Base-by-base conservation (phyloP, 2,888 invertebrate species). In the Ophioninae sp. region DNA sequence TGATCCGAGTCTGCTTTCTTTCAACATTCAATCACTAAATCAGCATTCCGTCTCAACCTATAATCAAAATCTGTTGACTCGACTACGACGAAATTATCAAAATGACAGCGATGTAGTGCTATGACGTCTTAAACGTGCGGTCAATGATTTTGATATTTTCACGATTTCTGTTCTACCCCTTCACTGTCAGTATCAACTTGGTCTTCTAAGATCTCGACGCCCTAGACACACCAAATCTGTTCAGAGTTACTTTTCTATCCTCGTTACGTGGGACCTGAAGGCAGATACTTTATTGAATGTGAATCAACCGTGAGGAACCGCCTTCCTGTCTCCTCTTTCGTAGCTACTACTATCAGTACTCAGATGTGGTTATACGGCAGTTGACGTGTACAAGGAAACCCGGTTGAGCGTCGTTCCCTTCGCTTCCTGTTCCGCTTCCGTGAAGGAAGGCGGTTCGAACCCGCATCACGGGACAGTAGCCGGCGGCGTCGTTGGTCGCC, bases 231-330 rank as follows among this genome's bases (percentile, higher is more conserved):
- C 41, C 20, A 22, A n/a, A 39, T 0, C 37, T 69, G 7, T 30
- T 30, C 13, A 23, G 30, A 6, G 9, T 58, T n/a, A 0, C 20
- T 37, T 10, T 37, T 58, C 13, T 44, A 51, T 30, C 30, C 30
- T 30, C 64, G 44, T 83, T 79, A 84, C 86, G 86, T 83, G 85
- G 81, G 69, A 77, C 51, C 71, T 81, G 80, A 79, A 81, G 72
- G 69, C 64, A 68, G 69, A 22, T 59, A 61, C 13, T 39, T 41
- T 75, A 86, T 88, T 86, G 76, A 86, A 81, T 85, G 82, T 85
- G 86, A 88, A 86, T 88, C 87, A 82, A 84, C 73, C 73, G 82
- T 84, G 85, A 87, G 79, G 37, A 86, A 85, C 79, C 81, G 79
- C 75, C 83, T 83, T 85, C 81, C 82, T 84, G 83, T 72, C 64